Percentiles rank a stretch among this genome's conserved stretches.
Evolutionary conservation across 1,140 invertebrate genomes (phyloP).

Genomic region (Drosophila tsacasi): DNA sequence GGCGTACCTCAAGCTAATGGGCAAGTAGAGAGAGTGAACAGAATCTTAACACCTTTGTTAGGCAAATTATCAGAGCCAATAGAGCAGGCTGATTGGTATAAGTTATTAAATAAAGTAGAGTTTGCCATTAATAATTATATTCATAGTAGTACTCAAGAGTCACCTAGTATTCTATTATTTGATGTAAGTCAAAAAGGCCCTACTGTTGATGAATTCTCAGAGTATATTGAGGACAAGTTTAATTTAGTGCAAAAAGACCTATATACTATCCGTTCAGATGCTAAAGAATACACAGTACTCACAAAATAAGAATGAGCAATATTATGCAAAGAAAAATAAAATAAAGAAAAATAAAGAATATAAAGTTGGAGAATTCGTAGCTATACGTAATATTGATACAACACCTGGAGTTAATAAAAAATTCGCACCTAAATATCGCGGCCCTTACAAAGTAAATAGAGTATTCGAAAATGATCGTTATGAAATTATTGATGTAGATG

Average conservation of each 20-base stretch:
- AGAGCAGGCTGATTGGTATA: constrained; percentile 1
- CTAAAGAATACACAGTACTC: background rate
- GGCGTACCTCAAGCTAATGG: background rate
- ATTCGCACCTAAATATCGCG: background rate
- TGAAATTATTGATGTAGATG: background rate
- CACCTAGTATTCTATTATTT: background rate
- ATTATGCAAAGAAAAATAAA: background rate
- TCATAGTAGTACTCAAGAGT: constrained; percentile 1
- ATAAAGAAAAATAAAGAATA: background rate
- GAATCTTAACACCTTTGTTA: background rate
- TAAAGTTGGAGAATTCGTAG: background rate
- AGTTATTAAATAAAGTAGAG: background rate
- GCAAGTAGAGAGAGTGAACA: background rate
- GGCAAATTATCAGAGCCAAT: background rate
- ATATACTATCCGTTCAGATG: background rate
- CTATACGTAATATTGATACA: background rate
- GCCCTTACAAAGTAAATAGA: background rate
- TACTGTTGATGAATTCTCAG: background rate
- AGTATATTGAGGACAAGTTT: background rate
- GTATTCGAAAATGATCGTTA: background rate
- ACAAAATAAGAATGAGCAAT: background rate
- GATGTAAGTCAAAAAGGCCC: background rate
- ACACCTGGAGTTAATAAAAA: background rate
- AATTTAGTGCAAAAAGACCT: background rate
- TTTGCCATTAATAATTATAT: background rate